A percentile compares a stretch with the other conserved stretches of the same genome.
These are phyloP conservation scores for Nymphalis urticae DNA, from an alignment of 2,888 invertebrate species.

Conservation along the genomic window DNA sequence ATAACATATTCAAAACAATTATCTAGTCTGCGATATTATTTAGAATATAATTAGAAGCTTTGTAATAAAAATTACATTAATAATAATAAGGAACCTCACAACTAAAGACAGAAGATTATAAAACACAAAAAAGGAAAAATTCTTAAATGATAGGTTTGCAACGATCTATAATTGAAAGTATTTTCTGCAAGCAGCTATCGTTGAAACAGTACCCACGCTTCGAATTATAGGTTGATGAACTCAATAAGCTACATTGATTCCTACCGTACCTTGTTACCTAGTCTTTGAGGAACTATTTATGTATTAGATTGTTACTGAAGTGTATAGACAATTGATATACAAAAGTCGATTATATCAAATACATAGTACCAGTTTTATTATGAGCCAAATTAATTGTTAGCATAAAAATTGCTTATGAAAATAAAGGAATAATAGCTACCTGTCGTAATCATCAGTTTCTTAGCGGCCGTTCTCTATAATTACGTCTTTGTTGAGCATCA, in stretches of 20 bases:
- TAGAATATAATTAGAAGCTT: neutral
- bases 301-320: no score
- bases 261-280: conserved; percentile 20
- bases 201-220: conserved; percentile 54
- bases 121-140: conserved; percentile 44
- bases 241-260: conserved; percentile 50
- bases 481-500: conserved; percentile 69
- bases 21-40: neutral
- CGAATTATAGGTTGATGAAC: conserved; percentile 58
- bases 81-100: conserved; percentile 17
- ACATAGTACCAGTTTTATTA: neutral
- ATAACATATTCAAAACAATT: neutral
- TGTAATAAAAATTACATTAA: no score
- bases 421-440: conserved; percentile 39
- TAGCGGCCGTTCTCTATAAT: conserved; percentile 59
- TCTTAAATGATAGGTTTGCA: conserved; percentile 59
- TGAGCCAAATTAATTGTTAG: neutral
- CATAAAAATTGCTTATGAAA: conserved; percentile 14
- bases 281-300: conserved; percentile 14
- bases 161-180: conserved; percentile 58
- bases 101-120: conserved; percentile 34
- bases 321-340: no score
- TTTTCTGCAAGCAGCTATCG: conserved; percentile 49
- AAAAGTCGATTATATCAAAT: no score
- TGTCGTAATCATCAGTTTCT: conserved; percentile 61